These are phyloP conservation scores for Spheniscus mendiculus DNA, from an alignment of 2,113 vertebrate species.

Conservation along the genomic window DNA sequence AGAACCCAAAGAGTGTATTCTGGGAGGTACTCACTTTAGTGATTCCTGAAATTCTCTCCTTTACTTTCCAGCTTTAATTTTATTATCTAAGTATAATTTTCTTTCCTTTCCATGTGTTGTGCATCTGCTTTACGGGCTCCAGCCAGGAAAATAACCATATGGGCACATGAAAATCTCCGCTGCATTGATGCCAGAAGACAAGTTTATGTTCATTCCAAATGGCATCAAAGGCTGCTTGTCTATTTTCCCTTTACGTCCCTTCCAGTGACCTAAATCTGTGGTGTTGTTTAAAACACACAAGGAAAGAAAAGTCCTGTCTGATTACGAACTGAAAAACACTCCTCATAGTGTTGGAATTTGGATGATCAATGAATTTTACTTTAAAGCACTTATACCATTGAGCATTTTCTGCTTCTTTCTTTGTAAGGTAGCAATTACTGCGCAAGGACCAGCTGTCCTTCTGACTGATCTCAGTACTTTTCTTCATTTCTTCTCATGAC, in stretches of 20 bases:
- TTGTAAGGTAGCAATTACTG: neutral
- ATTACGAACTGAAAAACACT: neutral
- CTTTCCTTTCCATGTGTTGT: constrained; percentile 52
- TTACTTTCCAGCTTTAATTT: constrained; percentile 32
- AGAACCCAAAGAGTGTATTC: neutral
- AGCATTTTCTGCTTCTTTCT: neutral
- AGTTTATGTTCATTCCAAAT: constrained; percentile 63
- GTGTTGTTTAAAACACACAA: constrained; percentile 2
- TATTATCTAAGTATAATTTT: constrained; percentile 29
- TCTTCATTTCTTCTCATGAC: neutral
- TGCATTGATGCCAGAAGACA: constrained; percentile 53
- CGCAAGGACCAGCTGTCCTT: neutral
- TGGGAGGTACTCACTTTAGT: neutral
- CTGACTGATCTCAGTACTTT: neutral
- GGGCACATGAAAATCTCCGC: constrained; percentile 58
- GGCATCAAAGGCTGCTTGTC: constrained; percentile 20
- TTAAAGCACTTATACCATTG: neutral
- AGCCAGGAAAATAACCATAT: constrained; percentile 65
- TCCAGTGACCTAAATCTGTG: neutral
- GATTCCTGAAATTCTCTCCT: constrained; percentile 27
- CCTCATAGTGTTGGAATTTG: neutral
- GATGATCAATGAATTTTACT: neutral
- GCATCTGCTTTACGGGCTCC: constrained; percentile 39
- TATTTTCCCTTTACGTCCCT: constrained; percentile 20
- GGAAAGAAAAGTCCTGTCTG: neutral